phyloP scores from a whole-genome alignment of 1,140 invertebrate genomes.

The Phocides pigmalion region DNA sequence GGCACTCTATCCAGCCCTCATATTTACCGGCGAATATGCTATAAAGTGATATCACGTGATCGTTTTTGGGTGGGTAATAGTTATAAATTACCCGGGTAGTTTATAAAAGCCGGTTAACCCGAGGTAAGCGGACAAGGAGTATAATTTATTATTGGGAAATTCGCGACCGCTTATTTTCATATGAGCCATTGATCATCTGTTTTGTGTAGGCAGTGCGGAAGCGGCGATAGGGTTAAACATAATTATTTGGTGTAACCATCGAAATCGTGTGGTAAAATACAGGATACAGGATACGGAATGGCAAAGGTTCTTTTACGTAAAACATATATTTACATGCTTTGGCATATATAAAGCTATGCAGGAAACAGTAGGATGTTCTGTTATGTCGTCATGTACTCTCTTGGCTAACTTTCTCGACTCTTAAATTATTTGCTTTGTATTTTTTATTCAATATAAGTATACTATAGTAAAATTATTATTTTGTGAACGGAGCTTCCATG shows the following conservation, averaged over 20 bases:
- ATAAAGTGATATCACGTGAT: constrained; percentile 83
- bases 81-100: constrained; percentile 82
- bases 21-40: constrained; percentile 79
- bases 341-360: no score
- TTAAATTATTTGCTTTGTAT: no score
- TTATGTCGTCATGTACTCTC: no score
- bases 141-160: constrained; percentile 82
- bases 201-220: constrained; percentile 41
- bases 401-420: no score
- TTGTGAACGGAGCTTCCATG: no score
- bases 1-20: constrained; percentile 53
- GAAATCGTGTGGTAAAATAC: neutral
- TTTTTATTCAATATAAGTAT: no score
- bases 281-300: neutral
- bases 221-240: constrained; percentile 29
- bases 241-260: constrained; percentile 5
- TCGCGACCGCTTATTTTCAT: constrained; percentile 76
- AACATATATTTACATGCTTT: no score
- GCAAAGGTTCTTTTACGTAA: no score
- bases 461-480: no score
- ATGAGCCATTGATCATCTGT: constrained; percentile 62
- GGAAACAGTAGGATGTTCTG: no score
- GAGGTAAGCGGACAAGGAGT: constrained; percentile 81
- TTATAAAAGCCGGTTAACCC: constrained; percentile 83
- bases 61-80: constrained; percentile 79